These are phyloP conservation scores for Drosophila pectinifera DNA, from an alignment of 1,140 invertebrate species.

Conservation along the genomic window DNA sequence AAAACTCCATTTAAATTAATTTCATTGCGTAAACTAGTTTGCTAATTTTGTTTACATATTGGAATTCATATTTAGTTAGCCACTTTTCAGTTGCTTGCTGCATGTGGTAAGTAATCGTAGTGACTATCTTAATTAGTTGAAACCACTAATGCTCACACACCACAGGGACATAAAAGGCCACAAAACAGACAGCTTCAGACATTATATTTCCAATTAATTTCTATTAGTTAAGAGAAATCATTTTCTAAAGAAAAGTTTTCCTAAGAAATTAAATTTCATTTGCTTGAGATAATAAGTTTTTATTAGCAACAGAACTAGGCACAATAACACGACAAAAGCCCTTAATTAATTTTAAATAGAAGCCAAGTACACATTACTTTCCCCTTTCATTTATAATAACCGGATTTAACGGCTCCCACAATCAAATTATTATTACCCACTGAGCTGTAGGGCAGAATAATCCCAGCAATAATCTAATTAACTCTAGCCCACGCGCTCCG, in stretches of 20 bases:
- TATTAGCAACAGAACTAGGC: no score
- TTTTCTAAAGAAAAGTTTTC: not conserved
- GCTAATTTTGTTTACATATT: slow-evolving; percentile 30
- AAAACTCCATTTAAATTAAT: slow-evolving; percentile 26
- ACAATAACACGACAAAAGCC: no score
- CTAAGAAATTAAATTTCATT: not conserved
- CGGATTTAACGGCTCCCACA: not conserved
- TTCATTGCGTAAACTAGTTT: slow-evolving; percentile 42
- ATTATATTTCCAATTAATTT: not conserved
- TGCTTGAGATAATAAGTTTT: not conserved
- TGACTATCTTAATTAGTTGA: slow-evolving; percentile 15
- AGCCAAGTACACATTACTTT: not conserved
- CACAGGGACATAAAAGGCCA: not conserved
- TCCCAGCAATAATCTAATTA: slow-evolving; percentile 53
- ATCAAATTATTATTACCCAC: slow-evolving; percentile 39
- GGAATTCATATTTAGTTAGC: slow-evolving; percentile 33
- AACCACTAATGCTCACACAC: slow-evolving; percentile 10
- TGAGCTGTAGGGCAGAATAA: slow-evolving; percentile 52
- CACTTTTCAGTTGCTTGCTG: slow-evolving; percentile 52
- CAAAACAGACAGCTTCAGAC: not conserved
- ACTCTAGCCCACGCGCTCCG: slow-evolving; percentile 9
- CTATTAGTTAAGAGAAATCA: not conserved
- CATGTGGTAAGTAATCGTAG: slow-evolving; percentile 72
- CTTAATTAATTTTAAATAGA: slow-evolving; percentile 3
- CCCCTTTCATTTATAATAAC: slow-evolving; percentile 2